Base-by-base conservation (phyloP, 2,113 vertebrate genomes). In the Callospermophilus lateralis region DNA sequence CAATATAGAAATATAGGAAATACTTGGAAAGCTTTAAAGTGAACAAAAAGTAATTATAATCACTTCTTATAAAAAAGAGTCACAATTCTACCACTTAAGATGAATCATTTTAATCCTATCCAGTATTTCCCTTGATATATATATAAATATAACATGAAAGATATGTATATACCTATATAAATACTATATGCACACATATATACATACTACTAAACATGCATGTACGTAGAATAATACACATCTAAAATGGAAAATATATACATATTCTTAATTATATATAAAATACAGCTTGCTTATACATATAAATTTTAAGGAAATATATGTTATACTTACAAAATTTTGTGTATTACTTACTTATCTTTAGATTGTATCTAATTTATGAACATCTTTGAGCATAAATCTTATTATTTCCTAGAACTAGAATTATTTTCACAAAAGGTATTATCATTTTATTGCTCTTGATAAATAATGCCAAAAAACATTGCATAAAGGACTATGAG, bases 341-440 rank as follows among this genome's bases (percentile, higher is more conserved):
- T 93, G 16, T 39, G 45, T 51, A 3, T 88, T 10, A 67, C 89
- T 78, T 83, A 32, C 17, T 70, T 84, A n/a, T 65, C 4, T 79
- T 87, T 94, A 87, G 32, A 77, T 55, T 84, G 13, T 45, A 9
- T 72, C 22, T 28, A 53, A 42, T 65, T 17, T 95, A 8, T 79
- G 63, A 70, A 42, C 91, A 61, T 81, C 30, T 68, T 90, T 58
- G 32, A 90, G 6, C 51, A 90, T n/a, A 87, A 92, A 80, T 90
- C 13, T 92, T 30, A 76, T 84, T 51, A 9, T 51, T 87, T 12
- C 26, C 28, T 90, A 68, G 12, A 79, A 91, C 17, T 80, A 70
- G 37, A 68, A 84, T 42, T 95, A 76, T 84, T 84, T 24, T 85
- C 22, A 78, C 32, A 86, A 87, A 93, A 88, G 10, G 2, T 67